Base-by-base conservation (phyloP, 1,140 invertebrate genomes). In the Pseudoatta argentina region DNA sequence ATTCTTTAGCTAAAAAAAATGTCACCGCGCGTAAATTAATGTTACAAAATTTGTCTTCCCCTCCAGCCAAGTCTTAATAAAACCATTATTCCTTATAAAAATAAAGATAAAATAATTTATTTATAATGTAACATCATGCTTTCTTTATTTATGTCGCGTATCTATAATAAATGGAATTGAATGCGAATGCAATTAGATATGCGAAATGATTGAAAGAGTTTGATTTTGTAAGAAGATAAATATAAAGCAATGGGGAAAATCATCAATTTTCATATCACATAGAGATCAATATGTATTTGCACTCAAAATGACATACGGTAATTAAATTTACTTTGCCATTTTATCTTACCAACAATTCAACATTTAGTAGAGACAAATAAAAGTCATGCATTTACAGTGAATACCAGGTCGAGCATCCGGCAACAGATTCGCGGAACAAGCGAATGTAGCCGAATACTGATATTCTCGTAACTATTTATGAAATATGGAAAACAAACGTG, bases 401-500 rank as follows among this genome's bases (percentile, higher is more conserved):
- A 78, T 78, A 78, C n/a, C 61, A 44, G 59, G 21, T 78, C 73
- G 73, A 53, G 21, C 34, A 66, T 87, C 66, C 27, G 30, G 30
- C 48, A 73, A 83, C 86, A 66, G 48, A 83, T 83, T 59, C 69
- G 39, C 55, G 51, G 21, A 85, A 64, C 63, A 85, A 66, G 61
- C 30, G 79, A 85, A 18, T 64, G 24, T 66, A 72, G 69, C 69
- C 67, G 81, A 67, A 82, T 71, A 82, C 77, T 86, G 77, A 82
- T 87, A 51, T 69, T 61, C 27, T 59, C 55, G 73, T 75, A 85
- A 79, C 59, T 64, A n/a, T n/a, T n/a, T n/a, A 75, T 87, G 86
- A 87, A 88, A 88, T 90, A 87, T 89, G 73, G 71, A 88, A 91
- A 91, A 91, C 87, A 91, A 91, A 89, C 85, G 85, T 55, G 24